Base-by-base conservation (phyloP, 64 coral and sea anemone genomes). In the Hydrozoanthus tunicans region DNA sequence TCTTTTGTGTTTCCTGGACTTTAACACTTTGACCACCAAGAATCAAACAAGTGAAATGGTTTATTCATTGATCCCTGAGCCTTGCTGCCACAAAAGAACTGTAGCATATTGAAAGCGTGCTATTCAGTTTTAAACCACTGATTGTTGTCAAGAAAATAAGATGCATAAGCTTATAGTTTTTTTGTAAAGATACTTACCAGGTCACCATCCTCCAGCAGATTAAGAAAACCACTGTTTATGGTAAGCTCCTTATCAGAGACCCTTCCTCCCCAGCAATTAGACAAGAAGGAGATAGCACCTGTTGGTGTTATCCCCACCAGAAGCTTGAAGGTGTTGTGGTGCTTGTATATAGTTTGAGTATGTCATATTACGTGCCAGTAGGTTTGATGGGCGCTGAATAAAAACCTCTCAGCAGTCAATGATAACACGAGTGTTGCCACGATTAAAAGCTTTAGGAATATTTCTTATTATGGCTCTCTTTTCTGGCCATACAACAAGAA, bases 271-370 rank as follows among this genome's bases (percentile, higher is more conserved):
- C 81, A 83, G 9, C 59, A 83, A 6, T 53, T 20, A 6, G 81
- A 83, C n/a, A 83, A 51, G 62, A 91, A 94, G 5, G 81, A 83
- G 3, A 83, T 8, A 5, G 81, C 59, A 4, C 81, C 81, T 43
- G 59, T 6, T n/a, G 81, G 81, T 17, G 81, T 83, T 5, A 83
- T 26, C 3, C 81, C 81, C 20, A 83, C 73, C 55, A 94, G 62
- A 13, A 94, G 70, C 58, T 94, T 94, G 3, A 90, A 7, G 0
- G 93, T 91, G 54, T 94, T 94, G 14, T 91, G 89, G 59, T 94
- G 93, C 52, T 94, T 89, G 69, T 94, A 93, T 20, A 20, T 20
- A 20, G 58, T 77, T 77, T 4, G 12, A 20, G 17, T 82, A 83
- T 5, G 61, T 83, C 1, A 83, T 7, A 20, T 83, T 83, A 58